Evolutionary conservation across 2,888 invertebrate species (phyloP).

Genomic region (Serrognathus titanus): DNA sequence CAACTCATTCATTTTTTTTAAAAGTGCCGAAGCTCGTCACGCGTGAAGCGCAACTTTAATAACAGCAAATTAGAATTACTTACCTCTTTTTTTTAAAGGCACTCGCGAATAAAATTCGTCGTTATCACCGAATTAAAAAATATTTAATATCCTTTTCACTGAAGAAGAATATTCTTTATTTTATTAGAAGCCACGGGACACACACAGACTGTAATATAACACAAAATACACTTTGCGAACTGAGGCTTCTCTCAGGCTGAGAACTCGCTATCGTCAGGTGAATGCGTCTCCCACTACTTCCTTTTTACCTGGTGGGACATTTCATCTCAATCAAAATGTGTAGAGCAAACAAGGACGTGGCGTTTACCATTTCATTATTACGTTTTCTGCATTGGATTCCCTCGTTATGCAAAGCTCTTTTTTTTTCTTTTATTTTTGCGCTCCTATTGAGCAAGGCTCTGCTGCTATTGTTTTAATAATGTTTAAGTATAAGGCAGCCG

Average conservation of each 20-base stretch:
- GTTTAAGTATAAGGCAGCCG: too few relatives aligned
- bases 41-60: background rate
- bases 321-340: slow-evolving; percentile 11
- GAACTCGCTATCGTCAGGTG: slow-evolving; percentile 21
- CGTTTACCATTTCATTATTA: background rate
- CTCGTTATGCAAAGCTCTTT: background rate
- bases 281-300: slow-evolving; percentile 24
- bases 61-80: too few relatives aligned
- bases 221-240: slow-evolving; percentile 12
- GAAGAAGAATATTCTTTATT: background rate
- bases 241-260: slow-evolving; percentile 16
- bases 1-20: too few relatives aligned
- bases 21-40: too few relatives aligned
- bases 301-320: slow-evolving; percentile 17
- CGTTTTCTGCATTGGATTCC: background rate
- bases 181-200: background rate
- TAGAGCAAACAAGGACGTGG: slow-evolving; percentile 15
- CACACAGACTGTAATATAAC: background rate
- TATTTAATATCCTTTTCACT: background rate
- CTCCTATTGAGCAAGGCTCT: background rate
- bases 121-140: background rate
- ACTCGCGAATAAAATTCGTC: too few relatives aligned
- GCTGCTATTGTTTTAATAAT: background rate
- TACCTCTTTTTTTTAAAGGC: too few relatives aligned
- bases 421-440: background rate